These are phyloP conservation scores for Drosophila anomelani DNA, from an alignment of 2,888 invertebrate genomes.

Conservation along the genomic window DNA sequence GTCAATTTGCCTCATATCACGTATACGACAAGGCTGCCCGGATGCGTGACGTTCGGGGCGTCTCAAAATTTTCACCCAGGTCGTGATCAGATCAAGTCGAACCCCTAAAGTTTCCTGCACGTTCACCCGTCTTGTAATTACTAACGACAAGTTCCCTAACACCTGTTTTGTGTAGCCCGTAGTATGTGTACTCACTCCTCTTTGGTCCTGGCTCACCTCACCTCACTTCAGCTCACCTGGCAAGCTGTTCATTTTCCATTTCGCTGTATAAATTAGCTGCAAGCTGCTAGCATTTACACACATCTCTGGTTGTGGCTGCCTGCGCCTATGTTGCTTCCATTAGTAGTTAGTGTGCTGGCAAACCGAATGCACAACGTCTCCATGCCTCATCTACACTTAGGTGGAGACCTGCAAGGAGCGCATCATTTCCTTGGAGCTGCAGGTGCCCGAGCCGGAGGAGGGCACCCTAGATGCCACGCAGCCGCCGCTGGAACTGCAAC, in stretches of 20 bases:
- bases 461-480: slow-evolving; percentile 63
- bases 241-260: slow-evolving; percentile 26
- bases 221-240: slow-evolving; percentile 9
- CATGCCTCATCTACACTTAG: slow-evolving; percentile 84
- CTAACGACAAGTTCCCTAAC: slow-evolving; percentile 24
- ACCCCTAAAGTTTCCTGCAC: slow-evolving; percentile 27
- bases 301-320: slow-evolving; percentile 56
- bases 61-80: slow-evolving; percentile 8
- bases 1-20: slow-evolving; percentile 52
- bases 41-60: slow-evolving; percentile 26
- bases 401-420: slow-evolving; percentile 96
- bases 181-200: slow-evolving; percentile 8
- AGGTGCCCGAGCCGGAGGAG: slow-evolving; percentile 85
- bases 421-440: slow-evolving; percentile 94
- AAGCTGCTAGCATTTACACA: slow-evolving; percentile 19
- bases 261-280: slow-evolving; percentile 46
- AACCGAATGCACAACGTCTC: slow-evolving; percentile 71
- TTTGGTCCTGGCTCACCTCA: neutral
- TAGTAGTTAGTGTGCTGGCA: slow-evolving; percentile 55
- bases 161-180: slow-evolving; percentile 15
- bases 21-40: slow-evolving; percentile 50
- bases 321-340: slow-evolving; percentile 44
- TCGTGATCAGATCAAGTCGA: slow-evolving; percentile 40
- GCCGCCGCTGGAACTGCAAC: slow-evolving; percentile 60
- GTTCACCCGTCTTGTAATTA: slow-evolving; percentile 29